phyloP scores from a whole-genome alignment of 2,888 invertebrate species.

The Loripinus fragilis region DNA sequence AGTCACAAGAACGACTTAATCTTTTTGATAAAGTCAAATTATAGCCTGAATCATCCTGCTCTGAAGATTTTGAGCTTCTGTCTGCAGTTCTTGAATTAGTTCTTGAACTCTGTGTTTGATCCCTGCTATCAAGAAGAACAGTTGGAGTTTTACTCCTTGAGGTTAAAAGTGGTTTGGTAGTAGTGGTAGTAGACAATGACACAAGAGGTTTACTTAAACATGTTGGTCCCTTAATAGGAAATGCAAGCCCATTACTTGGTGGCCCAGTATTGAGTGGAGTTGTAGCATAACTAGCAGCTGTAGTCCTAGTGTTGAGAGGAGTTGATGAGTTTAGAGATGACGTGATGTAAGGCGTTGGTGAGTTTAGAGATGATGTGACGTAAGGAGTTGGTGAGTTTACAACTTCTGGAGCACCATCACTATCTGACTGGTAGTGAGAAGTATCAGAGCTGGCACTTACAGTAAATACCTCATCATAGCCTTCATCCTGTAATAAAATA shows the following conservation, averaged over 20 bases:
- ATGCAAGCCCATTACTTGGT: background rate
- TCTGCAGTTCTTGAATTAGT: conserved; percentile 47
- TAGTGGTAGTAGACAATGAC: background rate
- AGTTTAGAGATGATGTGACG: background rate
- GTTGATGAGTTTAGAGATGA: background rate
- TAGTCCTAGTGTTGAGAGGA: background rate
- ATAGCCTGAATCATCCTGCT: conserved; percentile 42
- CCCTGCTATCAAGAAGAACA: background rate
- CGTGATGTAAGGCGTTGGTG: background rate
- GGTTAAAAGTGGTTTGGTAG: background rate
- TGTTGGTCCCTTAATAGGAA: background rate
- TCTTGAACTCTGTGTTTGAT: background rate
- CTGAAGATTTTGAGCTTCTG: background rate
- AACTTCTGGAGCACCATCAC: conserved; percentile 47
- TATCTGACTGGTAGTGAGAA: conserved; percentile 63
- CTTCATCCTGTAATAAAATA: conserved; percentile 64
- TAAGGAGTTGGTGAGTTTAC: conserved; percentile 24
- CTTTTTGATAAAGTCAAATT: conserved; percentile 48
- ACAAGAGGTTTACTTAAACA: background rate
- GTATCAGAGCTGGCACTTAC: conserved; percentile 70
- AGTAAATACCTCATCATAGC: conserved; percentile 74
- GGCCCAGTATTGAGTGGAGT: background rate
- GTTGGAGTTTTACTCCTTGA: conserved; percentile 5
- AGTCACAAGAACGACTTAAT: conserved; percentile 64
- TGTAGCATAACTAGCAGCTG: background rate